A percentile compares a stretch with the other conserved stretches of the same genome.
Evolutionary conservation across 2,888 invertebrate genomes (phyloP).

Genomic region (Chrysopilus asiliformis): DNA sequence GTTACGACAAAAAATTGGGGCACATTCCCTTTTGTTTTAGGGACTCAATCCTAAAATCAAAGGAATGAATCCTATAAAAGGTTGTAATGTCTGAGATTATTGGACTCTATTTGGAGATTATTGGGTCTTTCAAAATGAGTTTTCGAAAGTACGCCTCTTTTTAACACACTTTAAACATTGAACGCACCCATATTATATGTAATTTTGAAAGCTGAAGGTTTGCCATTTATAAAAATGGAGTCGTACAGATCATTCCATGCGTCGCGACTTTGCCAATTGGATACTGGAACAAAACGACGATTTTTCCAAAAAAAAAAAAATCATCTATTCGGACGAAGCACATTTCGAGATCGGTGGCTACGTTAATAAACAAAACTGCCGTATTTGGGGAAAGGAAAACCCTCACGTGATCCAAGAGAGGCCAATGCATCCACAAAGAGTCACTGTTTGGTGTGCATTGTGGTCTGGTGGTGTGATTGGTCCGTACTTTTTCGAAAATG

Average conservation of each 20-base stretch:
- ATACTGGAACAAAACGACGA: not conserved
- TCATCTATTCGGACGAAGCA: conserved; percentile 1
- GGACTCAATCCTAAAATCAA: too few species aligned
- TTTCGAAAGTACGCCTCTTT: too few species aligned
- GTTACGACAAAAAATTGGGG: too few species aligned
- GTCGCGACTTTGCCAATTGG: not conserved
- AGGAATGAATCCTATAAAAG: too few species aligned
- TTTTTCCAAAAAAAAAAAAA: not conserved
- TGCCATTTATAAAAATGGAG: too few species aligned
- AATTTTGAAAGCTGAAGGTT: too few species aligned
- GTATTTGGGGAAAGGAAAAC: conserved; percentile 1
- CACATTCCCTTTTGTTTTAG: too few species aligned
- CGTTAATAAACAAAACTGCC: not conserved
- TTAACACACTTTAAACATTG: too few species aligned
- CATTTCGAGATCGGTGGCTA: not conserved
- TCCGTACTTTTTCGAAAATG: not conserved
- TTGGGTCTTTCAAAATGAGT: too few species aligned
- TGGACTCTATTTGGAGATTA: too few species aligned
- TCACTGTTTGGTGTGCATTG: conserved; percentile 1
- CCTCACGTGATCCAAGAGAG: not conserved
- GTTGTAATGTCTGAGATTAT: too few species aligned
- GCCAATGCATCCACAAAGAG: not conserved
- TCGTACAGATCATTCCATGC: not conserved
- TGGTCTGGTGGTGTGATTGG: conserved; percentile 1
- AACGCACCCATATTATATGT: too few species aligned